phyloP scores from a whole-genome alignment of 2,888 invertebrate species.

The Alentia gelatinosa region DNA sequence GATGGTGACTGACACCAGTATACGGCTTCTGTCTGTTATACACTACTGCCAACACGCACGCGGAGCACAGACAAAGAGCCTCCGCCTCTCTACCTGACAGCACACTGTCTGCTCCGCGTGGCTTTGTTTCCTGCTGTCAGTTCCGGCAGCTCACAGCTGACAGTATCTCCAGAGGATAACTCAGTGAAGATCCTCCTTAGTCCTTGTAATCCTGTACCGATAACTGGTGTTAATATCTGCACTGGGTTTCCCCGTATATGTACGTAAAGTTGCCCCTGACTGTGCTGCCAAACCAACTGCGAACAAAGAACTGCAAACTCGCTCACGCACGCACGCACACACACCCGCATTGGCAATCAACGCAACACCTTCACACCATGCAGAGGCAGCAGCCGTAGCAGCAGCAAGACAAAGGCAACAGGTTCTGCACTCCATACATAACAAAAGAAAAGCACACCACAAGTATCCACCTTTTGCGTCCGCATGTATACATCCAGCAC shows the following conservation, averaged over 20 bases:
- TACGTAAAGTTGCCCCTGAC: too few species aligned
- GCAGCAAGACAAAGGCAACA: conserved; percentile 7
- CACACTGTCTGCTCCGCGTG: background rate
- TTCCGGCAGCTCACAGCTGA: too few species aligned
- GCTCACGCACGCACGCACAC: background rate
- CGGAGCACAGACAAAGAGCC: background rate
- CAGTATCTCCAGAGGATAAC: too few species aligned
- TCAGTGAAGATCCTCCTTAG: too few species aligned
- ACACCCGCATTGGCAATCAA: background rate
- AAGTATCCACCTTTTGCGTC: conserved; percentile 15
- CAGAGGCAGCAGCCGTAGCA: background rate
- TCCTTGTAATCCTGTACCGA: too few species aligned
- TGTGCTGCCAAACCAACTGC: too few species aligned
- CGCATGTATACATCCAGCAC: background rate
- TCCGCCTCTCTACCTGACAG: background rate
- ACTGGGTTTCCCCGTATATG: background rate
- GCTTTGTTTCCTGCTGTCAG: background rate
- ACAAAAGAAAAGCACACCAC: background rate
- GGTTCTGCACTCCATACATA: background rate
- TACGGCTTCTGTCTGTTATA: too few species aligned
- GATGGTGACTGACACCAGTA: too few species aligned
- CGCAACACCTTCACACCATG: background rate
- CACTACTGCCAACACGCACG: background rate
- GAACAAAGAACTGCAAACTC: background rate
- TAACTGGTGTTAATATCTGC: too few species aligned